Percentiles rank a stretch among this genome's conserved stretches.
Conservation (phyloP, 2,888 invertebrate species). For the Heliconius ismenius region DNA sequence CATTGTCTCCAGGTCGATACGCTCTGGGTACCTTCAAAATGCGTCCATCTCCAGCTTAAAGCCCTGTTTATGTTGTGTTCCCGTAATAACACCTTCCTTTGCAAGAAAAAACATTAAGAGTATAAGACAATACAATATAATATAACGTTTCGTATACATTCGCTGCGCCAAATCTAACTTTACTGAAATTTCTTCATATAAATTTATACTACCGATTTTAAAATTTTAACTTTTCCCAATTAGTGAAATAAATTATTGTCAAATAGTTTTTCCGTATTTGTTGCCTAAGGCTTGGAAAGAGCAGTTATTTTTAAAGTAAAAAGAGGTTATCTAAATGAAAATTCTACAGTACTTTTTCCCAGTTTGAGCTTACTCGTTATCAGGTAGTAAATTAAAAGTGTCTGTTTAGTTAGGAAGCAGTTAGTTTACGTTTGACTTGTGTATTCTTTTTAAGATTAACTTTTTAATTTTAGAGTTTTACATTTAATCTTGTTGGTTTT, state of each 20-base stretch:
- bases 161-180: background rate
- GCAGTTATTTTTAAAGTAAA: conserved; percentile 12
- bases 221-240: conserved; percentile 4
- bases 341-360: conserved; percentile 10
- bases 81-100: too few species aligned
- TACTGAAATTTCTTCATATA: background rate
- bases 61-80: too few species aligned
- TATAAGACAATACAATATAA: too few species aligned
- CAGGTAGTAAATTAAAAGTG: conserved; percentile 19
- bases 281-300: conserved; percentile 2
- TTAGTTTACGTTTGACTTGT: background rate
- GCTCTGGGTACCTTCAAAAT: too few species aligned
- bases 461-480: background rate
- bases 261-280: background rate
- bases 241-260: background rate
- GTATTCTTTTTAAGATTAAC: background rate
- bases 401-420: background rate
- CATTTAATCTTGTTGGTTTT: background rate
- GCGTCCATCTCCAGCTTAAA: too few species aligned
- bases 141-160: background rate
- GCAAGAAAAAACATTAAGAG: too few species aligned
- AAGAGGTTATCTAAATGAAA: conserved; percentile 24
- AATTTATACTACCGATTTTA: background rate
- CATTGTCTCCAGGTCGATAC: too few species aligned
- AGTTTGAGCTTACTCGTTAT: conserved; percentile 1